Evolutionary conservation across 2,797 vertebrate genomes (phyloP).

Genomic region (Sebastes ruberrimus): DNA sequence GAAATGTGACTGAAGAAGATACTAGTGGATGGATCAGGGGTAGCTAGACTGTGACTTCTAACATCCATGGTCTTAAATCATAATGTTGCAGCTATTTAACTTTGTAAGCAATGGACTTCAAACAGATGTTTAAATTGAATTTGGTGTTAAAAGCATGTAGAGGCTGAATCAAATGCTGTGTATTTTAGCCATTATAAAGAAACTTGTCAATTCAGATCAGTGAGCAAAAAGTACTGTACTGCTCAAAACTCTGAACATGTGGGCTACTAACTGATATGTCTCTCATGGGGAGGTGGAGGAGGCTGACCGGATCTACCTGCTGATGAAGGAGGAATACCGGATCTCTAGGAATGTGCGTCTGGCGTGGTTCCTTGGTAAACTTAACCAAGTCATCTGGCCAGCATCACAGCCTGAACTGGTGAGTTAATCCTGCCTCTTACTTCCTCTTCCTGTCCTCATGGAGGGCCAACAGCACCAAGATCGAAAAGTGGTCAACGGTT

Average conservation of each 20-base stretch:
- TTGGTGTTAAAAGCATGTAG: not conserved
- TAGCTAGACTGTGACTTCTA: too few relatives aligned
- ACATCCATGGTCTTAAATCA: not conserved
- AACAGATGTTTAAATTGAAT: not conserved
- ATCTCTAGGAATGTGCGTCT: not conserved
- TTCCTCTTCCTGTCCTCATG: not conserved
- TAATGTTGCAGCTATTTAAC: not conserved
- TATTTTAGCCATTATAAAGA: not conserved
- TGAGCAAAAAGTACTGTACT: not conserved
- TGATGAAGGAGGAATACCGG: not conserved
- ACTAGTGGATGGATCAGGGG: not conserved
- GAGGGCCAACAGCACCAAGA: not conserved
- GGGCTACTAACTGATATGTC: not conserved
- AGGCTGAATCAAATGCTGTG: not conserved
- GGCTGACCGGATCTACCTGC: slow-evolving; percentile 1
- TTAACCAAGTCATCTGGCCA: slow-evolving; percentile 2
- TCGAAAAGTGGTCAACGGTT: not conserved
- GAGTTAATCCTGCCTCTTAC: not conserved
- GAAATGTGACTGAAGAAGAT: too few relatives aligned
- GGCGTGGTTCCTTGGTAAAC: not conserved
- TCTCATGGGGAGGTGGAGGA: slow-evolving; percentile 1
- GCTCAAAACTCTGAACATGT: not conserved
- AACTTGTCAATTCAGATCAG: not conserved
- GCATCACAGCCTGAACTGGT: not conserved
- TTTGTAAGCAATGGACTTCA: not conserved